Evolutionary conservation across 2,888 invertebrate species (phyloP).

Genomic region (Patella depressa): DNA sequence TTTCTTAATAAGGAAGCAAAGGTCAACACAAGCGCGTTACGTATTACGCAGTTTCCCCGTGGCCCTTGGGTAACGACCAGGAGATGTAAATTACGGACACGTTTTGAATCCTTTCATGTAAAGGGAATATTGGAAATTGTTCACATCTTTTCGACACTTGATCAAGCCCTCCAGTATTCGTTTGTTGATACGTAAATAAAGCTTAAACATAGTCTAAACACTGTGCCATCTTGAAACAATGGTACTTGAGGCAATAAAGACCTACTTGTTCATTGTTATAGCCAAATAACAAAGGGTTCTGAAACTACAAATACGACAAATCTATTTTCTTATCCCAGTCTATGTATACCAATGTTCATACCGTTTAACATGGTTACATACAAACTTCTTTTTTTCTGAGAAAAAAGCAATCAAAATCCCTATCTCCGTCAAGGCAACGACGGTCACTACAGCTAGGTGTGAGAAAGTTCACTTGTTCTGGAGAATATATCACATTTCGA

Average conservation of each 20-base stretch:
- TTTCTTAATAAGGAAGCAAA: neutral
- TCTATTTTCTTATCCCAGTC: too few species aligned
- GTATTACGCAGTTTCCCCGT: neutral
- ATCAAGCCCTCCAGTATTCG: neutral
- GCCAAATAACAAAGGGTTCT: too few species aligned
- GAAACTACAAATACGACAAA: too few species aligned
- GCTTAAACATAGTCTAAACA: neutral
- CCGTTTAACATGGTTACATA: too few species aligned
- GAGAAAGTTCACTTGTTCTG: too few species aligned
- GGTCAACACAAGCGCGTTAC: neutral
- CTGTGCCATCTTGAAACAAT: neutral
- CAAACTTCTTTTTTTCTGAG: too few species aligned
- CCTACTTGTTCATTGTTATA: constrained; percentile 10
- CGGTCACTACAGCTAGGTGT: too few species aligned
- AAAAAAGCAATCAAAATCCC: too few species aligned
- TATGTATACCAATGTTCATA: too few species aligned
- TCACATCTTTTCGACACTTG: neutral
- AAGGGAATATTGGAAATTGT: neutral
- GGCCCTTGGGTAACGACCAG: neutral
- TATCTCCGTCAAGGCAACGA: too few species aligned
- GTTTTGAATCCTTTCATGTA: neutral
- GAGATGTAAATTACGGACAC: neutral
- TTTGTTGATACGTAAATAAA: constrained; percentile 7
- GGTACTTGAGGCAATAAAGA: constrained; percentile 6
- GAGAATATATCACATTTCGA: too few species aligned